Conservation (phyloP, 2,888 invertebrate genomes). For the Esperia sulphurella region DNA sequence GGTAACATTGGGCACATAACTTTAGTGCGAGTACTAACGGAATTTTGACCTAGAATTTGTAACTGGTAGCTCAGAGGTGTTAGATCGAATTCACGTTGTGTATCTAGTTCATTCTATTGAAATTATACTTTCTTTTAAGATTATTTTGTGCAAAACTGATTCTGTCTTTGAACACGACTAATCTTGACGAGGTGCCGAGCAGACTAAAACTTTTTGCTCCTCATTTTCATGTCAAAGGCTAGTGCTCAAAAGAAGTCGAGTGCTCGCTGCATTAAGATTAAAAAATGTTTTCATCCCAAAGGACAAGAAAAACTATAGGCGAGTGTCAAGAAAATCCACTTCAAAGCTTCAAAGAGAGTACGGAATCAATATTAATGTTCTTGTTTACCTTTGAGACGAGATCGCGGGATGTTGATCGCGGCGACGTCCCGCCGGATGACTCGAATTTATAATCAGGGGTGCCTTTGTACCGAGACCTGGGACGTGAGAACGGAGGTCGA, state of each 20-base stretch:
- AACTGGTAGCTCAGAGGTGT: neutral
- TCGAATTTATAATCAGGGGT: constrained; percentile 72
- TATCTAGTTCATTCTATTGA: neutral
- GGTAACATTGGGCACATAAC: constrained; percentile 25
- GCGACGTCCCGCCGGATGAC: constrained; percentile 54
- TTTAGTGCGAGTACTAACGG: constrained; percentile 24
- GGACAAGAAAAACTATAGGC: constrained; percentile 50
- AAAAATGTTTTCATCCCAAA: constrained; percentile 53
- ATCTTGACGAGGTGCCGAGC: constrained; percentile 1
- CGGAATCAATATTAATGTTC: constrained; percentile 74
- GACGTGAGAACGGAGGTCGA: constrained; percentile 68
- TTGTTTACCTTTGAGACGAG: constrained; percentile 69
- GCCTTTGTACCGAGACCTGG: constrained; percentile 37
- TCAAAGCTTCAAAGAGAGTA: constrained; percentile 64
- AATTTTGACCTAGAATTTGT: constrained; percentile 29
- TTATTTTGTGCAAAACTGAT: neutral
- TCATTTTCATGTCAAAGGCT: constrained; percentile 37
- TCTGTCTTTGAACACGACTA: neutral
- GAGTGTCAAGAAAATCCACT: constrained; percentile 55
- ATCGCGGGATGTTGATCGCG: constrained; percentile 47
- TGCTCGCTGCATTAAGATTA: constrained; percentile 19
- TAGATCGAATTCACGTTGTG: neutral
- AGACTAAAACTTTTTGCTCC: constrained; percentile 10
- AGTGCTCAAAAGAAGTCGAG: constrained; percentile 18
- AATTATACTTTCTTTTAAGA: neutral